Percentiles rank a stretch among this genome's conserved stretches.
Conservation (phyloP, 2,888 invertebrate genomes). For the Lochmaea crataegi region DNA sequence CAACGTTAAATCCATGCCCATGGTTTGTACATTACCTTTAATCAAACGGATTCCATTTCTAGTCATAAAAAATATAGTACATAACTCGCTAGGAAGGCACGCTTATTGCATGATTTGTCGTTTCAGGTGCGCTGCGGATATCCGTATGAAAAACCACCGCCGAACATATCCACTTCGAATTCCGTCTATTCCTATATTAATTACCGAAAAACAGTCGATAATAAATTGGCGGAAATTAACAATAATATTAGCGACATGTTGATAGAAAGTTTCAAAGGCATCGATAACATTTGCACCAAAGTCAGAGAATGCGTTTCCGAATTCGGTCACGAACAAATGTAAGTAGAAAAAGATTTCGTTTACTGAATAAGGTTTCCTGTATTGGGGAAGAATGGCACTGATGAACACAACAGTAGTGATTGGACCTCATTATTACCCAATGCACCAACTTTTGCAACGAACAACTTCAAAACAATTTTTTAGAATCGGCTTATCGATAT, state of each 20-base stretch:
- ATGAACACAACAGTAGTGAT: too few relatives aligned
- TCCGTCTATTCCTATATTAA: constrained; percentile 35
- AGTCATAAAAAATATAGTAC: too few relatives aligned
- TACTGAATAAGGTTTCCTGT: too few relatives aligned
- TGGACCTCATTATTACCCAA: too few relatives aligned
- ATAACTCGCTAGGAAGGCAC: background rate
- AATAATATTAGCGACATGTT: constrained; percentile 50
- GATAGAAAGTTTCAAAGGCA: constrained; percentile 50
- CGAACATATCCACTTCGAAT: constrained; percentile 1
- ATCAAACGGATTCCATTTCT: background rate
- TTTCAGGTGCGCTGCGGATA: background rate
- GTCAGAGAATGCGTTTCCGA: constrained; percentile 50
- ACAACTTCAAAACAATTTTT: too few relatives aligned
- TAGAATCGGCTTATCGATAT: too few relatives aligned
- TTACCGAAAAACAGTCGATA: constrained; percentile 48
- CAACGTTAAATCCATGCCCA: background rate
- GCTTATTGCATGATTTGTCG: background rate
- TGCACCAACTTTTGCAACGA: too few relatives aligned
- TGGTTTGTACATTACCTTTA: background rate
- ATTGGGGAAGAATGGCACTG: too few relatives aligned
- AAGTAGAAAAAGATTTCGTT: constrained; percentile 9
- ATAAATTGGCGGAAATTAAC: constrained; percentile 49
- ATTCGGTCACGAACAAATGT: constrained; percentile 13
- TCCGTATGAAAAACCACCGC: background rate
- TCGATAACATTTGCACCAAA: constrained; percentile 53